Evolutionary conservation across 35 echinoderm and acorn worm species (phyloP), one percentile per base, ranked within the genome.

Genomic region (Amphiura filiformis): DNA sequence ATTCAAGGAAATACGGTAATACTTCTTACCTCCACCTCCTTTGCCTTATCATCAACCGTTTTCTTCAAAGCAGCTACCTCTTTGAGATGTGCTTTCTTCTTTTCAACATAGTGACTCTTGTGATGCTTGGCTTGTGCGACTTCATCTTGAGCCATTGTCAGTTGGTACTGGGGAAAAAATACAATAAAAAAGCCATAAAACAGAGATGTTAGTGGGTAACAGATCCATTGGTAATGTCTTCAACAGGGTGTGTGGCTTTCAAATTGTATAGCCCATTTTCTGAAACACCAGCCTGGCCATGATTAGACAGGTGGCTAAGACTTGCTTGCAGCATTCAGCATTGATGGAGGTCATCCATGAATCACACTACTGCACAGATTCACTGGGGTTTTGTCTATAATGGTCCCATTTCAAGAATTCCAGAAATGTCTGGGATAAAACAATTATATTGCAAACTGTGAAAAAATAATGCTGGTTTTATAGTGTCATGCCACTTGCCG

Each of bases 91-190:
- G 86, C 92, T 2, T 75, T 87, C 40, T 82, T 89, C 84, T 94
- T 94, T 3, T 35, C 79, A 0, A 80, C 83, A 56, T 94, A 94
- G 39, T 94, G 92, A 33, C 37, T 81, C 39, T 44, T 35, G 41
- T 94, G 87, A 33, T 90, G 82, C 35, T 94, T 90, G 44, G 87
- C 83, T 39, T 39, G 75, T 35, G 84, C 88, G 14, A 89, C 61
- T 23, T 94, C 83, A 0, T 52, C 39, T 38, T 36, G 65, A n/a
- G 78, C 78, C 17, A n/a, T 87, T 4, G 75, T 39, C 13, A 94
- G 76, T 40, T 94, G 87, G 77, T 94, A 75, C 92, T 94, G 65
- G 4, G n/a, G n/a, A n/a, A n/a, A n/a, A n/a, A n/a, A n/a, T n/a
- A n/a, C n/a, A 76, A 57, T 32, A 22, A 38, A 37, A 20, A 31